phyloP scores from a whole-genome alignment of 1,140 invertebrate genomes.

The Brachionus calyciflorus region DNA sequence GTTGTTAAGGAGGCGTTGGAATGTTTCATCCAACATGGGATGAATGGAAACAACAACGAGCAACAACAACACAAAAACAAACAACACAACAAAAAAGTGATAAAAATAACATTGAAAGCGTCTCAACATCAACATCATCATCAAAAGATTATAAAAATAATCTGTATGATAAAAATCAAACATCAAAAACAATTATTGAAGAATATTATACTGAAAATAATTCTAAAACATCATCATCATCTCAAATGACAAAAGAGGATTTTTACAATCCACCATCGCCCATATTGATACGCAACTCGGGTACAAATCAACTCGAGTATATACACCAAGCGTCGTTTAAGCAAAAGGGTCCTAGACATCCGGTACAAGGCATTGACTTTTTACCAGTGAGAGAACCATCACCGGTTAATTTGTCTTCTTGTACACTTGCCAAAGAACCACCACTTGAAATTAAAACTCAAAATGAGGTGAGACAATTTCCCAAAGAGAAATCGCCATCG shows the following conservation, averaged over 20 bases:
- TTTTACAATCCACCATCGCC: background rate
- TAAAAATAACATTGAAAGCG: constrained; percentile 12
- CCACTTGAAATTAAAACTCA: background rate
- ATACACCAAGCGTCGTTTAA: background rate
- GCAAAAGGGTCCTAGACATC: background rate
- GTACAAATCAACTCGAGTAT: constrained; percentile 25
- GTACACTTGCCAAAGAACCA: constrained; percentile 13
- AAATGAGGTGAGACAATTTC: background rate
- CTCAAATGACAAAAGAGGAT: background rate
- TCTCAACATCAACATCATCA: constrained; percentile 11
- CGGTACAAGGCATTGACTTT: constrained; percentile 4
- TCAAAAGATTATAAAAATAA: background rate
- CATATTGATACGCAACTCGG: background rate
- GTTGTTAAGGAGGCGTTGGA: background rate
- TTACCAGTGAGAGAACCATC: background rate
- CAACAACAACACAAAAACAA: background rate
- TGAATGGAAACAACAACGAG: constrained; percentile 44
- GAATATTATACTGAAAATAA: background rate
- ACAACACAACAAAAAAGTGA: background rate
- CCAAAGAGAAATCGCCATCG: background rate
- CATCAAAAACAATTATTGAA: background rate
- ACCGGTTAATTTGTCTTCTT: constrained; percentile 23
- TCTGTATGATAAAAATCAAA: background rate
- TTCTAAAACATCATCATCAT: background rate
- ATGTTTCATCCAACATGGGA: constrained; percentile 46